Evolutionary conservation across 64 coral and sea anemone species (phyloP).

Genomic region (Montipora efflorescens): DNA sequence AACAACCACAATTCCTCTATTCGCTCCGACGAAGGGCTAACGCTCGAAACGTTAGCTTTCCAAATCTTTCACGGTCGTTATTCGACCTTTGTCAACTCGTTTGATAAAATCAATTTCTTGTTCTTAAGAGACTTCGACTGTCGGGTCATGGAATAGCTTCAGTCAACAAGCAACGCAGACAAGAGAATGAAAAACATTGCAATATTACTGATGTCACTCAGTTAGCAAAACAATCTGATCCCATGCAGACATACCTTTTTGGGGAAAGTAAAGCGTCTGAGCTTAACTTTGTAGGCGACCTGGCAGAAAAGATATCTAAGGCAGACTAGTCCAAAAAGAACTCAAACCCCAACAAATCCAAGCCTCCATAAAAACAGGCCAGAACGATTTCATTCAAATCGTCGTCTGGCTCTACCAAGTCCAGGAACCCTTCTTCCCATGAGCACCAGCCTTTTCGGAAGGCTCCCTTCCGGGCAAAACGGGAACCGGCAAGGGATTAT

Average conservation of each 20-base stretch:
- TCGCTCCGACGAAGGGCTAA: no score
- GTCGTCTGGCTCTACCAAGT: neutral
- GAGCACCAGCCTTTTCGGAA: neutral
- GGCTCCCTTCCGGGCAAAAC: neutral
- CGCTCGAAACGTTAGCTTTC: no score
- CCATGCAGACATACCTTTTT: conserved; percentile 34
- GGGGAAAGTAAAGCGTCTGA: conserved; percentile 13
- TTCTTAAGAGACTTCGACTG: neutral
- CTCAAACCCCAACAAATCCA: neutral
- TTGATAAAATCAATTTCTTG: no score
- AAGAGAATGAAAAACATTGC: neutral
- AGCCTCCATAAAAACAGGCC: no score
- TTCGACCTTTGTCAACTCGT: no score
- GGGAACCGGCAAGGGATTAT: neutral
- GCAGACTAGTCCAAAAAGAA: neutral
- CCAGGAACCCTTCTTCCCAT: neutral
- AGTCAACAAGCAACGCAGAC: neutral
- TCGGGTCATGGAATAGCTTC: neutral
- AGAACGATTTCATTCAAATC: neutral
- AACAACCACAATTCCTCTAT: no score
- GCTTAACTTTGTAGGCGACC: conserved; percentile 14
- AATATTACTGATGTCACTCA: conserved; percentile 15
- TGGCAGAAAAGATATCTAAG: conserved; percentile 9
- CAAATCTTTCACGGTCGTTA: no score
- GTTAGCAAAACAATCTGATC: conserved; percentile 7